Percentiles rank a stretch among this genome's conserved stretches.
Conservation (phyloP, 2,888 invertebrate genomes). For the Cyrtodaria siliqua region DNA sequence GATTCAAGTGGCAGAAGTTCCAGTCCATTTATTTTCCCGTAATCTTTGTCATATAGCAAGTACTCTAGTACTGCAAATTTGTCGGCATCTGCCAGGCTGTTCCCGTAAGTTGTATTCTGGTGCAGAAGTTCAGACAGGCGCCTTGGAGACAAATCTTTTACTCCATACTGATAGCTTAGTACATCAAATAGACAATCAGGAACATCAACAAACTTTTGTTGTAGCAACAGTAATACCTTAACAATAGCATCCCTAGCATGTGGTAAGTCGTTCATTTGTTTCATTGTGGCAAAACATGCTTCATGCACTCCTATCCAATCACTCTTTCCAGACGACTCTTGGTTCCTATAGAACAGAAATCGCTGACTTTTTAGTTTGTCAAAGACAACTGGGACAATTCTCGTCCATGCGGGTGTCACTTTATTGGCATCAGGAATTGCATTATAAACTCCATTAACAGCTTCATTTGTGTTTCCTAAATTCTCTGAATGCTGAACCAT, state of each 20-base stretch:
- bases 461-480: constrained; percentile 18
- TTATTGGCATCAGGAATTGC: background rate
- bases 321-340: background rate
- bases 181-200: constrained; percentile 10
- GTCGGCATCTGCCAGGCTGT: constrained; percentile 14
- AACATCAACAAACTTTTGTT: constrained; percentile 12
- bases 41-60: constrained; percentile 17
- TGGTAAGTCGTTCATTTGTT: constrained; percentile 17
- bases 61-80: constrained; percentile 44
- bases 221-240: background rate
- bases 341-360: background rate
- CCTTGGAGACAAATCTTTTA: constrained; percentile 8
- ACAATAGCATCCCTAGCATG: background rate
- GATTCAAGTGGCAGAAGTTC: constrained; percentile 46
- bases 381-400: background rate
- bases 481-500: constrained; percentile 34
- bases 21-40: constrained; percentile 19
- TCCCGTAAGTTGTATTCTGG: constrained; percentile 6
- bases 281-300: constrained; percentile 22
- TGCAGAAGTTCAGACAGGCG: constrained; percentile 2
- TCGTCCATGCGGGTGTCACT: background rate
- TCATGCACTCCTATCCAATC: constrained; percentile 15
- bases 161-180: background rate
- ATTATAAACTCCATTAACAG: constrained; percentile 12
- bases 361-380: background rate